Evolutionary conservation across 2,888 invertebrate genomes (phyloP).

Genomic region (Chesias legatella): DNA sequence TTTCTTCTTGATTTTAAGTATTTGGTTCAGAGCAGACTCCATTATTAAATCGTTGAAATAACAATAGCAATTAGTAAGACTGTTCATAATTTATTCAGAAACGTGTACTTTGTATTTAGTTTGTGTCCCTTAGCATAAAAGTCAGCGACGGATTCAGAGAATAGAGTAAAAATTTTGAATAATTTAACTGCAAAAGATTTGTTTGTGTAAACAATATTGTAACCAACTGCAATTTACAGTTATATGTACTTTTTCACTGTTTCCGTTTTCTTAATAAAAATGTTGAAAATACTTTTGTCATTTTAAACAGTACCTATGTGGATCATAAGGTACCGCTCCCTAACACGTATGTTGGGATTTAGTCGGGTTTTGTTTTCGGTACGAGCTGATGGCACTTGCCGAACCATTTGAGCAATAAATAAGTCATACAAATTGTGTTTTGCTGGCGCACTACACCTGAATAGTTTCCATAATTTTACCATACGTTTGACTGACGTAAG

Average conservation of each 20-base stretch:
- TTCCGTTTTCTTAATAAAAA: conserved; percentile 81
- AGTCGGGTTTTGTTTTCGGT: no score
- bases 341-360: no score
- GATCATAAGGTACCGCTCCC: no score
- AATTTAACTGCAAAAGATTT: conserved; percentile 69
- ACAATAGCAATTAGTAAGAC: conserved; percentile 19
- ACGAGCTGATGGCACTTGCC: no score
- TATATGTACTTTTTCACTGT: conserved; percentile 81
- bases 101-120: background rate
- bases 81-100: conserved; percentile 15
- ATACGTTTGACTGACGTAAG: no score
- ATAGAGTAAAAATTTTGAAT: conserved; percentile 62
- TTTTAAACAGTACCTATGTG: no score
- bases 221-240: conserved; percentile 78
- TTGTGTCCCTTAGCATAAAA: conserved; percentile 8
- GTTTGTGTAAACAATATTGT: conserved; percentile 70
- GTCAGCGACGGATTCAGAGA: conserved; percentile 31
- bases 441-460: no score
- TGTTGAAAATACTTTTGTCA: conserved; percentile 63
- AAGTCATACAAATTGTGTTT: no score
- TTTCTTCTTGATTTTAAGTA: no score
- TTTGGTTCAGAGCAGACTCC: no score
- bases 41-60: background rate
- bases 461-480: no score
- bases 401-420: no score